Evolutionary conservation across 1,140 invertebrate genomes (phyloP), one percentile per base, ranked within the genome.

Genomic region (Cotesia glomerata): DNA sequence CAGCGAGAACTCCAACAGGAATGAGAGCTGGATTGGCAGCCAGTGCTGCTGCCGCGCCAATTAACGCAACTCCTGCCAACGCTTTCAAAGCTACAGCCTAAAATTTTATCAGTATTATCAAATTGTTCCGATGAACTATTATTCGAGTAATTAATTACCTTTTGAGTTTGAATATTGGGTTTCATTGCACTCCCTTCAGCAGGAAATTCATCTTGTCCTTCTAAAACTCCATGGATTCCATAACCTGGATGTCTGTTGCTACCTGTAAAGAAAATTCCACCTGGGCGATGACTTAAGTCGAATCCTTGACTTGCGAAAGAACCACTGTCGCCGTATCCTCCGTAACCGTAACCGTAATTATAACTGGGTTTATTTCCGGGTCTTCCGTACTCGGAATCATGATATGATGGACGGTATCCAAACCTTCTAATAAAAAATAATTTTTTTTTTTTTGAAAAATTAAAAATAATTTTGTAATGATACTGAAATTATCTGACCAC

Each of bases 11-110:
- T 61, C 93, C 92, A 36, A 95, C 86, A 79, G 94, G 93, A 5
- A 95, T 82, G 11, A 95, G 87, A 36, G 94, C 88, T 1, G 94
- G 93, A 84, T 94, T 94, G 61, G 90, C 91, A 49, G 93, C 92
- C 49, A 94, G 84, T 3, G 93, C 92, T 18, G 93, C 93, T 0
- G 93, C 93, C 5, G 93, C 93, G 18, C 93, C 93, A 34, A 95
- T 87, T 8, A 95, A 85, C 1, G 94, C 93, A 8, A 94, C 90
- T 39, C 93, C 93, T 8, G 93, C 93, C 72, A 95, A 83, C 0
- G 93, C 93, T 84, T 93, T 94, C 34, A 90, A 79, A 58, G 88
- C 87, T 34, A 89, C 81, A 4, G 83, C 86, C 88, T 90, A 78
- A 62, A 39, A 49, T 26, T 13, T 5, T 54, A 32, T 26, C 54